Base-by-base conservation (phyloP, 2,113 vertebrate genomes). In the Megaceryle torquata region DNA sequence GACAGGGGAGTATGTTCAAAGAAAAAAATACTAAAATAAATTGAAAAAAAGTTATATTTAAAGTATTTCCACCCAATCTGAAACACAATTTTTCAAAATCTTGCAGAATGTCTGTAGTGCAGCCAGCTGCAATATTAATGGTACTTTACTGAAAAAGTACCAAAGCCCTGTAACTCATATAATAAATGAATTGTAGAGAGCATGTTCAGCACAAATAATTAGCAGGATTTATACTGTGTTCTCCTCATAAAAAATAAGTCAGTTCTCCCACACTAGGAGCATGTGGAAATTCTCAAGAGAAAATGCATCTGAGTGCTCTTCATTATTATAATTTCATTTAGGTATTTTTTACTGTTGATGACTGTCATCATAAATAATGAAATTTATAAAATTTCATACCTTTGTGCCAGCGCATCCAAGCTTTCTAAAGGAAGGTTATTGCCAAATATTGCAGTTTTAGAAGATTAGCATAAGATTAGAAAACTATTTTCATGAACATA, bases 101-200 rank as follows among this genome's bases (percentile, higher is more conserved):
- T 89, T 82, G 37, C 74, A 50, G 54, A 24, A 11, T 60, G 39
- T 41, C 64, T 94, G 69, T 81, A 76, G 69, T 9, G 3, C 64
- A 69, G 69, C 50, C 65, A 92, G 77, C 70, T 92, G 87, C 57
- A 79, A 31, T 87, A 57, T 91, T 79, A 84, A 86, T 76, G 43
- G 65, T 5, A 44, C 13, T 88, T 75, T 11, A 44, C 78, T 84
- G 70, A 91, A 78, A 82, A 95, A 76, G 44, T 64, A 31, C 50
- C 46, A 91, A 74, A 93, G 57, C 48, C 35, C 57, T 86, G 16
- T 79, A 87, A 61, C 31, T 69, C 17, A 19, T 60, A 17, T 80
- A 86, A 89, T 80, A 91, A 82, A 85, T 90, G 63, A 86, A 80
- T 77, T 88, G 59, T 81, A 83, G 88, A 91, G 89, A 76, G 61